Base-by-base conservation (phyloP, 2,113 vertebrate genomes). In the Ahaetulla prasina region DNA sequence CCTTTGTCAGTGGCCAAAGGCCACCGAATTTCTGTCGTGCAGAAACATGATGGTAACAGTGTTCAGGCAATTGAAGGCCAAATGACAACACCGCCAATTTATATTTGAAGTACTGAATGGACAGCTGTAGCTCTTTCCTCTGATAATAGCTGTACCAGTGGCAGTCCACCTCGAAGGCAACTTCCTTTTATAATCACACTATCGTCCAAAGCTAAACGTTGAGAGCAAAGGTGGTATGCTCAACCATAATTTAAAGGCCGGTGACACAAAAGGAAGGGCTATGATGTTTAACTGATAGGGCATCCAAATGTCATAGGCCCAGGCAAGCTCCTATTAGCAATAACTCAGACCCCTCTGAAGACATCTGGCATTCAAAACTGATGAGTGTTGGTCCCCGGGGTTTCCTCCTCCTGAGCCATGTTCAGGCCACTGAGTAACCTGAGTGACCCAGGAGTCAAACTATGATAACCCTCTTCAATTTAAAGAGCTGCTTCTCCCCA, bases 321-420 rank as follows among this genome's bases (percentile, higher is more conserved):
- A 95, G 95, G 97, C 96, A 97, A 96, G 97, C 96, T 97, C 98
- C 97, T 97, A 98, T 98, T 98, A 98, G 97, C 97, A 98, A 97
- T 98, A 98, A 98, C 96, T 98, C 98, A 97, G 95, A 92, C 95
- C 95, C 54, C 95, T 95, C 96, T 91, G 96, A 97, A 98, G 96
- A 97, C 96, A 96, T 97, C 95, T 98, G 98, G 98, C 98, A 98
- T 98, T 98, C 97, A 98, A 95, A 98, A 98, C 97, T 97, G 98
- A 98, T 98, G 97, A 97, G 96, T 97, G 88, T 92, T 57, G 95
- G 93, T 97, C 98, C 97, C 98, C 43, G 0, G 97, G 97, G 98
- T 94, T 96, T 90, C 93, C 94, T 97, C 96, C 94, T 93, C 97
- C 97, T 96, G 93, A 96, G 97, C 96, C 97, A 96, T 23, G 6